Evolutionary conservation across 1,140 invertebrate species (phyloP), one percentile per base, ranked within the genome.

Genomic region (Ceratina calcarata): DNA sequence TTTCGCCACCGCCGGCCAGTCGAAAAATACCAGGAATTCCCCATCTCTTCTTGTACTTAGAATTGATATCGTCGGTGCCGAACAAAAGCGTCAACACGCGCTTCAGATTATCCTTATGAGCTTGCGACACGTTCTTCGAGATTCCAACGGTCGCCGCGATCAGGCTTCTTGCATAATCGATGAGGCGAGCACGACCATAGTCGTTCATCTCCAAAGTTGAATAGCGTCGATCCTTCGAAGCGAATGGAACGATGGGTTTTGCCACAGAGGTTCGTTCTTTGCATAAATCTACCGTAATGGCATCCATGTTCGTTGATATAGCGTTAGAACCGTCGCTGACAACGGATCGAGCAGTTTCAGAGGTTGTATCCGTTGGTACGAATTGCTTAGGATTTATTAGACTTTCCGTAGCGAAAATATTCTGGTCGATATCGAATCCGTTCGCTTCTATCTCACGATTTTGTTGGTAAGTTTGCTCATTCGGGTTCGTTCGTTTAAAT

Each of bases 1-100:
- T 96, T 90, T 97, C 96, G 55, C 96, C 96, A 32, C 96, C 96
- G 62, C 96, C 96, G 61, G 94, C 92, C n/a, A 97, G 93, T 45
- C 71, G 96, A 27, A 94, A 78, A 96, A 88, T 49, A 93, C 91
- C 27, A 87, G 91, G 55, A 22, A 95, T 94, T 55, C 94, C 95
- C 95, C 94, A 96, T 60, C 92, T 89, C 68, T 84, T 78, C 72
- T 91, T 93, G 69, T 93, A 93, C 27, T 82, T 86, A 24, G 83
- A 68, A 61, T 87, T 86, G 24, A 78, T n/a, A 6, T 77, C n/a
- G n/a, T n/a, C 24, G 53, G 53, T 45, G 37, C 71, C 71, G 20
- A 74, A 74, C 6, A 79, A 70, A 12, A 79, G 69, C 51, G 45
- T 37, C 32, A 79, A 53, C 12, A 66, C 62, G 13, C 24, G 70